These are phyloP conservation scores for Monochamus saltuarius DNA, from an alignment of 1,140 invertebrate genomes.

Conservation along the genomic window DNA sequence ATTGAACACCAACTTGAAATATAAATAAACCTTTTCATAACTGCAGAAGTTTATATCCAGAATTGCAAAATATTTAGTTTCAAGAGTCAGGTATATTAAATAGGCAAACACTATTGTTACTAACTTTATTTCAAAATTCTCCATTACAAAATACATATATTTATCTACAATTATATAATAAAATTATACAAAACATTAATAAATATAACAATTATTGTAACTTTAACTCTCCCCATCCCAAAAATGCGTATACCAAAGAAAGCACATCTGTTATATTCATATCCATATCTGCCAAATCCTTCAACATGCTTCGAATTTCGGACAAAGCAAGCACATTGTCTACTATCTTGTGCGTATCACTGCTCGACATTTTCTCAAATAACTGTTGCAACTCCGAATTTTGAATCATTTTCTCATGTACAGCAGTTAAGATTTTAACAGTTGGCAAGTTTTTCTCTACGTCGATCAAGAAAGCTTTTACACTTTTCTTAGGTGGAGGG, in stretches of 20 bases:
- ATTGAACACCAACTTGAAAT: no score
- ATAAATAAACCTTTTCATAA: no score
- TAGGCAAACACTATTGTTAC: no score
- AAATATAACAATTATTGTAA: no score
- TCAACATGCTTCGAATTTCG: conserved; percentile 29
- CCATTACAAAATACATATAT: no score
- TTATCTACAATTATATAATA: no score
- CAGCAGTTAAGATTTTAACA: conserved; percentile 16
- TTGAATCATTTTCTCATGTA: conserved; percentile 15
- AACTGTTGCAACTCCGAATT: conserved; percentile 13
- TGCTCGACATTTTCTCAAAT: conserved; percentile 17
- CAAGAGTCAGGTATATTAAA: no score
- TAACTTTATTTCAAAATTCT: no score
- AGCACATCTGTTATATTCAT: conserved; percentile 29
- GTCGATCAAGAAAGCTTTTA: conserved; percentile 28
- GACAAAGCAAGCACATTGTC: conserved; percentile 25
- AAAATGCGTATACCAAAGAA: conserved; percentile 27
- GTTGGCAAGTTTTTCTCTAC: conserved; percentile 28
- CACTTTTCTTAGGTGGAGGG: background rate
- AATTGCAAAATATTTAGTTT: no score
- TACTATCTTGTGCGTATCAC: conserved; percentile 26
- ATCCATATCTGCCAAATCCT: conserved; percentile 35
- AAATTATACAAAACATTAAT: no score
- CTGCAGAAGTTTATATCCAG: no score
- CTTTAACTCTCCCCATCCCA: conserved; percentile 32